Conservation (phyloP, 2,888 invertebrate genomes). For the Coecobrya sp. region DNA sequence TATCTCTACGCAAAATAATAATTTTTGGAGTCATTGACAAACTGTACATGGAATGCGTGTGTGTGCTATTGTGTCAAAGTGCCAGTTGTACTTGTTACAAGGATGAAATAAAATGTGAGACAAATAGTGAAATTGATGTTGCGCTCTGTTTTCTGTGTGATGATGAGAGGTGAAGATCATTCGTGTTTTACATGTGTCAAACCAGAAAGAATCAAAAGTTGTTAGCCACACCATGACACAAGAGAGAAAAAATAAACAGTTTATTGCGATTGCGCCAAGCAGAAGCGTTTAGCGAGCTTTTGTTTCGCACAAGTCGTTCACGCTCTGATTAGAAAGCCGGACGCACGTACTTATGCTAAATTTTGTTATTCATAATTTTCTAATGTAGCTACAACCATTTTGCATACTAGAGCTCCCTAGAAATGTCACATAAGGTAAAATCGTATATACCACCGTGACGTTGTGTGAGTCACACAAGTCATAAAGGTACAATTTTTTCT, state of each 20-base stretch:
- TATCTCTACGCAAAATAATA: no score
- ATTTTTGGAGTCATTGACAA: no score
- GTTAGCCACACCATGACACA: slow-evolving; percentile 59
- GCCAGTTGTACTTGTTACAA: background rate
- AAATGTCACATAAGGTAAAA: slow-evolving; percentile 15
- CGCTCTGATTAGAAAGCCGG: slow-evolving; percentile 73
- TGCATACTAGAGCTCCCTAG: background rate
- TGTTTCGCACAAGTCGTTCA: slow-evolving; percentile 52
- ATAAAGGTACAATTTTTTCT: no score
- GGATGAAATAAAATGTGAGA: background rate
- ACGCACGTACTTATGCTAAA: slow-evolving; percentile 58
- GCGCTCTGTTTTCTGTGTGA: background rate
- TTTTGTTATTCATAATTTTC: background rate
- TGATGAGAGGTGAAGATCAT: background rate
- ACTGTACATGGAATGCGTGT: no score
- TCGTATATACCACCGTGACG: no score
- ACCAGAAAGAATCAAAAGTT: background rate
- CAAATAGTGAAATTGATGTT: background rate
- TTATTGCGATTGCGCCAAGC: slow-evolving; percentile 29
- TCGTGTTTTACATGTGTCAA: background rate
- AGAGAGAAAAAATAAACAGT: background rate
- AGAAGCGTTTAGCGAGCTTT: background rate
- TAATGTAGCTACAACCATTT: background rate
- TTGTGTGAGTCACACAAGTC: background rate
- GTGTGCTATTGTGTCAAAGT: background rate